A percentile compares a stretch with the other conserved stretches of the same genome.
Conservation (phyloP, 2,888 invertebrate genomes). For the Tethea ocularis region DNA sequence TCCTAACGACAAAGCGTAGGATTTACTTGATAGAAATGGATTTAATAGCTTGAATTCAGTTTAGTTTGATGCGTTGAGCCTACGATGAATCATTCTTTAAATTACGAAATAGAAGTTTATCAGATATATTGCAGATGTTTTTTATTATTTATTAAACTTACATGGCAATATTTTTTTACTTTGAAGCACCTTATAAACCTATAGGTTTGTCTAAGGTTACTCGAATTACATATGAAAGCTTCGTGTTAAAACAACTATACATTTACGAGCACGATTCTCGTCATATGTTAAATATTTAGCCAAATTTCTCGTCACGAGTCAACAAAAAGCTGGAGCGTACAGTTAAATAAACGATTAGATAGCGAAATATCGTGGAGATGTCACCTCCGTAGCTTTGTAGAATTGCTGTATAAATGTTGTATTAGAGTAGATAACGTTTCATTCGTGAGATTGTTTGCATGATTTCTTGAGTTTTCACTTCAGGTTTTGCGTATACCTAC, state of each 20-base stretch:
- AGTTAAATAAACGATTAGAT: constrained; percentile 46
- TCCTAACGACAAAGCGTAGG: too few species aligned
- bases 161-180: too few species aligned
- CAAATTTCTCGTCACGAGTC: constrained; percentile 43
- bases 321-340: constrained; percentile 28
- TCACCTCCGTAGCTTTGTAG: constrained; percentile 21
- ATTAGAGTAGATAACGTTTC: constrained; percentile 26
- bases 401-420: constrained; percentile 30
- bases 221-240: constrained; percentile 19
- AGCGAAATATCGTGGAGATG: constrained; percentile 34
- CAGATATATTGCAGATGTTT: too few species aligned
- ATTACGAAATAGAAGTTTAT: too few species aligned
- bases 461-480: neutral
- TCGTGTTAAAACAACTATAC: constrained; percentile 21
- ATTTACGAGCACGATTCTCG: constrained; percentile 24
- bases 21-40: too few species aligned
- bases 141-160: too few species aligned
- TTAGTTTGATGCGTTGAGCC: too few species aligned
- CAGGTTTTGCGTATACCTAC: neutral
- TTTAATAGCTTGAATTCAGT: too few species aligned
- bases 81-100: too few species aligned
- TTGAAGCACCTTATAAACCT: too few species aligned
- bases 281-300: constrained; percentile 37
- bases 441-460: constrained; percentile 5
- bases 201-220: too few species aligned